Percentiles rank a stretch among this genome's conserved stretches.
Evolutionary conservation across 2,113 vertebrate genomes (phyloP).

Genomic region (Lucifuga dentata): DNA sequence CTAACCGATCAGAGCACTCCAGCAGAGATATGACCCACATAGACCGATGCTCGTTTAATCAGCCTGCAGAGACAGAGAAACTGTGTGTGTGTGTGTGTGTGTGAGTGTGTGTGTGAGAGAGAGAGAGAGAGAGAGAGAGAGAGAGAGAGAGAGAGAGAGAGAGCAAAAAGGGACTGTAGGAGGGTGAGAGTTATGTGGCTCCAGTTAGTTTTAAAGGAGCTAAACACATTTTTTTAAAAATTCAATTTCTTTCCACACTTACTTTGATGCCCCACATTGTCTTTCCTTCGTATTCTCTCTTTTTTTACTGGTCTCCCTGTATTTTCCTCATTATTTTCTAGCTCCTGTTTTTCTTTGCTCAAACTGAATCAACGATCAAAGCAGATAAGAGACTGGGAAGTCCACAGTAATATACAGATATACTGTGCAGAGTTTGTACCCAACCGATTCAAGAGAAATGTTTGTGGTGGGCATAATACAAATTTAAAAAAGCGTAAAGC

Average conservation of each 20-base stretch:
- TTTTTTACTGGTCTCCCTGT: not conserved
- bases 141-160: slow-evolving; percentile 2
- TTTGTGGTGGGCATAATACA: slow-evolving; percentile 9
- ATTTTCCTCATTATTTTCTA: slow-evolving; percentile 35
- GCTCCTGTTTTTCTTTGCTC: slow-evolving; percentile 7
- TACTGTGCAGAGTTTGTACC: slow-evolving; percentile 12
- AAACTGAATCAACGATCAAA: slow-evolving; percentile 54
- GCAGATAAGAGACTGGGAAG: slow-evolving; percentile 33
- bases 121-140: not conserved
- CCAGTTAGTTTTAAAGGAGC: slow-evolving; percentile 52
- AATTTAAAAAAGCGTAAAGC: slow-evolving; percentile 13
- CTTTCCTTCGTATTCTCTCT: not conserved
- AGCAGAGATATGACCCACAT: slow-evolving; percentile 84
- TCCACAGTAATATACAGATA: slow-evolving; percentile 41
- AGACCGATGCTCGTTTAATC: slow-evolving; percentile 79
- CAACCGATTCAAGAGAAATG: slow-evolving; percentile 4
- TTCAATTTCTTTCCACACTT: not conserved
- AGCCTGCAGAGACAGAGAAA: slow-evolving; percentile 68
- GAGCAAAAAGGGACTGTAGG: slow-evolving; percentile 18
- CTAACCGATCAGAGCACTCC: slow-evolving; percentile 82
- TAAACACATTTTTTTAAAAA: slow-evolving; percentile 48
- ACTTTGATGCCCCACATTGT: not conserved
- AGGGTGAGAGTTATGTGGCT: slow-evolving; percentile 42
- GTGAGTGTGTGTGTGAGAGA: too few relatives aligned
- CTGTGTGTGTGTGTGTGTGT: too few relatives aligned